Evolutionary conservation across 2,113 vertebrate genomes (phyloP).

Genomic region (Sitta europaea): DNA sequence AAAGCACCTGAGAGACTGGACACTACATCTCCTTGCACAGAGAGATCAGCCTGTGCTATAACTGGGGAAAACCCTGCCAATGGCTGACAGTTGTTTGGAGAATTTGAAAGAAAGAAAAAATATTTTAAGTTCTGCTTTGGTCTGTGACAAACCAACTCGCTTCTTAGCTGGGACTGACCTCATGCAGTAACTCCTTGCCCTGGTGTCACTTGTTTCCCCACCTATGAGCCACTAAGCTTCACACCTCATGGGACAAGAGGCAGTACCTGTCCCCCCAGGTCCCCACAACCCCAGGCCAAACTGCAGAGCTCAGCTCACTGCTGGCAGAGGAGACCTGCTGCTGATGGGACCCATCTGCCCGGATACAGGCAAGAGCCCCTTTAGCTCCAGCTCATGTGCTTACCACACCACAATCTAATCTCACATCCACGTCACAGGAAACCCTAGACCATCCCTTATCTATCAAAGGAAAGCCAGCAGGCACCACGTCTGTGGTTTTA

Average conservation of each 20-base stretch:
- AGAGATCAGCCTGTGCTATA: not conserved
- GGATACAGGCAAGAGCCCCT: not conserved
- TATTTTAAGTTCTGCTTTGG: not conserved
- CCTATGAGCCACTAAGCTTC: not conserved
- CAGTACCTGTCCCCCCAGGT: not conserved
- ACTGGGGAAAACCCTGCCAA: not conserved
- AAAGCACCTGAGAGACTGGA: not conserved
- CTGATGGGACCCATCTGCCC: not conserved
- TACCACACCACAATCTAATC: conserved; percentile 25
- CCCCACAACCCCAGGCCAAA: not conserved
- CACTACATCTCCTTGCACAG: not conserved
- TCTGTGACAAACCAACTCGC: not conserved
- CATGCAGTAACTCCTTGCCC: not conserved
- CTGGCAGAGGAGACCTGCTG: not conserved
- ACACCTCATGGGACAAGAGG: not conserved
- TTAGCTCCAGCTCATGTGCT: not conserved
- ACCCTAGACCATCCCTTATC: conserved; percentile 38
- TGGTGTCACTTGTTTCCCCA: not conserved
- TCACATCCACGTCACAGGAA: conserved; percentile 62
- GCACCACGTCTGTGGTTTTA: not conserved
- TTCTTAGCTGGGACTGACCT: not conserved
- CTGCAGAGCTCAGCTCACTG: not conserved
- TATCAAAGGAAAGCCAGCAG: conserved; percentile 21
- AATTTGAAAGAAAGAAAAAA: not conserved
- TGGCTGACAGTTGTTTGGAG: not conserved